Conservation (phyloP, 2,113 vertebrate genomes). For the Canis aureus region DNA sequence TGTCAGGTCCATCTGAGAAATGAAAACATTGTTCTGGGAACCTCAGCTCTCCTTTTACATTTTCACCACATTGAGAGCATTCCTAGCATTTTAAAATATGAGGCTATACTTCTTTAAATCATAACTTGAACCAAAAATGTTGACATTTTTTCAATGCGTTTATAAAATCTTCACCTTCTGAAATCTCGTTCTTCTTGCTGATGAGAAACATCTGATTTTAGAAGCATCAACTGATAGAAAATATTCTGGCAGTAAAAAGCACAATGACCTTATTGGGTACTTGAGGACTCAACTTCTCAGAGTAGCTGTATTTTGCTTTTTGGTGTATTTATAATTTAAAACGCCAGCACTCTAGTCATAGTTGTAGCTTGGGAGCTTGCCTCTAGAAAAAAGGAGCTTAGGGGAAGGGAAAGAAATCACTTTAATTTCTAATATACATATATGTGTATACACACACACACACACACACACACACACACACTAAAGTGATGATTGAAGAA, state of each 20-base stretch:
- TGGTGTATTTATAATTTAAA: slow-evolving; percentile 31
- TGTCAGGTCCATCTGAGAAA: slow-evolving; percentile 78
- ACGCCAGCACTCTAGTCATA: background rate
- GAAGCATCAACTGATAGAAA: slow-evolving; percentile 78
- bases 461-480: too few species aligned
- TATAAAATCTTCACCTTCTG: slow-evolving; percentile 86
- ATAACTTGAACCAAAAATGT: slow-evolving; percentile 83
- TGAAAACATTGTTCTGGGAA: slow-evolving; percentile 79
- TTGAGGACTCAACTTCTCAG: slow-evolving; percentile 14
- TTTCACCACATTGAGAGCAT: slow-evolving; percentile 86
- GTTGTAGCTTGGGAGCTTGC: slow-evolving; percentile 24
- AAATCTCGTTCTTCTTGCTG: slow-evolving; percentile 84
- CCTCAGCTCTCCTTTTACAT: slow-evolving; percentile 4
- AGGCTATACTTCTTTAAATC: slow-evolving; percentile 85
- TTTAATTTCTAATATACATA: background rate
- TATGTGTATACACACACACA: too few species aligned
- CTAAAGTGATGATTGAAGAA: background rate
- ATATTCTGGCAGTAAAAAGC: slow-evolving; percentile 64
- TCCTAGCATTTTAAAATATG: slow-evolving; percentile 83
- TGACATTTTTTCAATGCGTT: slow-evolving; percentile 85
- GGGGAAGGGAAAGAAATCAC: background rate
- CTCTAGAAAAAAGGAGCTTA: background rate
- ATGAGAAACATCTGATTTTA: slow-evolving; percentile 85
- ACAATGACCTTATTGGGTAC: slow-evolving; percentile 63
- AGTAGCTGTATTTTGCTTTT: background rate